Base-by-base conservation (phyloP, 2,888 invertebrate species). In the Pristionchus mayeri region DNA sequence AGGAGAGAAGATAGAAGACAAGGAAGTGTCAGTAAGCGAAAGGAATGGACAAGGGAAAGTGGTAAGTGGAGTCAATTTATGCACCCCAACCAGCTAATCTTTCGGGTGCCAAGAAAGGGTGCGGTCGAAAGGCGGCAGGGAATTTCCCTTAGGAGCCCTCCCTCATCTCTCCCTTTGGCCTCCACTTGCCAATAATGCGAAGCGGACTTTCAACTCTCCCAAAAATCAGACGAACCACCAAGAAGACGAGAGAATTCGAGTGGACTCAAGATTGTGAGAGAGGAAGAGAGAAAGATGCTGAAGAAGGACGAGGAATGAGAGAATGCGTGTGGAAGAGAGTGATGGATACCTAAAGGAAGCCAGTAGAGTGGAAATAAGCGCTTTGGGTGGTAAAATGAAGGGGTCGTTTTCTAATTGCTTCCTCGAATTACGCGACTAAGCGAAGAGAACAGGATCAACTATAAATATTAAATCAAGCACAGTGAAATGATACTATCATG, bases 81-180 rank as follows among this genome's bases (percentile, higher is more conserved):
- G 44, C 75, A 75, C 40, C n/a, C n/a, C 24, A 44, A n/a, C 24
- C 75, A 75, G 44, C 75, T 75, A 75, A 75, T 75, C 75, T 44
- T 48, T 27, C 37, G 40, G 81, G 40, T 81, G 27, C 21, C 60
- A 57, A 57, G 57, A 18, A 30, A 78, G 37, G 50, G 30, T 27
- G 24, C 48, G 30, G 2, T 50, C 30, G 50, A 24, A 78, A 34
- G 50, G 30, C 18, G 52, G 78, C 50, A 78, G 11, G n/a, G 37
- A 37, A 78, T 50, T 78, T 44, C 75, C 75, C 75, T 44, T 44
- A 44, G 75, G 75, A 44, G 40, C 40, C 44, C 75, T 75, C 75
- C 44, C 75, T 75, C 37, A 44, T 37, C 75, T 44, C 75, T 75
- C 44, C 75, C 75, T 40, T 75, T 24, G 24, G 30, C 75, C 30